phyloP scores from a whole-genome alignment of 2,113 vertebrate species.

The Alligator mississippiensis region DNA sequence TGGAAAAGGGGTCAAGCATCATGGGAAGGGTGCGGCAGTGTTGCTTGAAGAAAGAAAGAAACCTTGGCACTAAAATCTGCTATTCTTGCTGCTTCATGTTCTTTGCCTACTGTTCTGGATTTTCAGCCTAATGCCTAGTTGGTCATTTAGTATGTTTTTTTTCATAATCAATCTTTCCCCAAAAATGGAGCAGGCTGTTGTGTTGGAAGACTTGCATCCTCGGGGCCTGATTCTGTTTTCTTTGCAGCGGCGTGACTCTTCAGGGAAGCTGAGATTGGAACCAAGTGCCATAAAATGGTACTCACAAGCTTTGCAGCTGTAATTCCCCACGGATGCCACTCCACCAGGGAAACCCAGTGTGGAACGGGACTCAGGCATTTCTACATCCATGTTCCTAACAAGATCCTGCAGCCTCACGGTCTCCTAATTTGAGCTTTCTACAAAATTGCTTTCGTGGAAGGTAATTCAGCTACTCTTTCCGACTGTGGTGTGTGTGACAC shows the following conservation, averaged over 20 bases:
- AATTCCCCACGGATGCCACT: not conserved
- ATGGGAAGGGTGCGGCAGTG: not conserved
- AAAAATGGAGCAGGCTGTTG: rapidly evolving
- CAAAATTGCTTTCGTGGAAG: constrained; percentile 4
- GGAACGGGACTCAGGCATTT: rapidly evolving
- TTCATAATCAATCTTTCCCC: not conserved
- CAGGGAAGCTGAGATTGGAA: not conserved
- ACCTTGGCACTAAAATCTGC: not conserved
- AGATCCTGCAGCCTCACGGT: not conserved
- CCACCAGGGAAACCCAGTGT: not conserved
- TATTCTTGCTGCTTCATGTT: not conserved
- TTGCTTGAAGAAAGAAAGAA: not conserved
- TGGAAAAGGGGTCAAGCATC: no score
- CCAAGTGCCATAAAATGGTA: rapidly evolving
- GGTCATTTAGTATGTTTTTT: not conserved
- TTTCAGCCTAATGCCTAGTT: not conserved
- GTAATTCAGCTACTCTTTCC: constrained; percentile 64
- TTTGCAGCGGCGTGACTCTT: rapidly evolving
- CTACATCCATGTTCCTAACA: not conserved
- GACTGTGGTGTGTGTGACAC: constrained; percentile 36
- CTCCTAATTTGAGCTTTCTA: not conserved
- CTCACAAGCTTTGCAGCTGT: not conserved
- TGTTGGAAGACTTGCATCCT: not conserved
- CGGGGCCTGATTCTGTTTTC: not conserved
- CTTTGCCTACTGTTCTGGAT: not conserved